phyloP scores from a whole-genome alignment of 2,113 vertebrate genomes.

The Recurvirostra avosetta region DNA sequence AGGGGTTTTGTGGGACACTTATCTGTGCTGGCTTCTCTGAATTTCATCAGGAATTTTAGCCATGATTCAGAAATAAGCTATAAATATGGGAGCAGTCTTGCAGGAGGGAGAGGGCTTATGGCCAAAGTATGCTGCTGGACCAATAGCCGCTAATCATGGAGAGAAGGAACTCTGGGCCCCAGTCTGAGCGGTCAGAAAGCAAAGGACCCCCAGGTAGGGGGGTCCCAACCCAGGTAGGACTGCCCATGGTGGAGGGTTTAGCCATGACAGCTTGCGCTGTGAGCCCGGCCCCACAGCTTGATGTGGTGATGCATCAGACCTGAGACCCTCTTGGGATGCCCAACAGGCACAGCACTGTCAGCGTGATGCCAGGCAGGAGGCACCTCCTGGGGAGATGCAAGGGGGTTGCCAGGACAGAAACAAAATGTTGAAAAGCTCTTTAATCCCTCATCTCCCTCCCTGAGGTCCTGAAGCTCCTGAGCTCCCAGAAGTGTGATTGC shows the following conservation, averaged over 20 bases:
- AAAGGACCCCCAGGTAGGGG: neutral
- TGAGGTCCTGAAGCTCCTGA: neutral
- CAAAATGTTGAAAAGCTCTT: neutral
- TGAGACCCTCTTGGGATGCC: neutral
- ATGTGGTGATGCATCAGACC: neutral
- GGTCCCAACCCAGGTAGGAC: neutral
- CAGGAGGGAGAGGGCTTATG: neutral
- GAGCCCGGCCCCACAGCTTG: rapidly evolving
- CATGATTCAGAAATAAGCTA: neutral
- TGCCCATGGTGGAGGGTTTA: neutral
- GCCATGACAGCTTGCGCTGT: rapidly evolving
- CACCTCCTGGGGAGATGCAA: rapidly evolving
- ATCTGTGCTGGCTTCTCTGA: neutral
- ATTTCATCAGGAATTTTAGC: neutral
- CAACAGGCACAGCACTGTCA: rapidly evolving
- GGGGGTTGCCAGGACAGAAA: neutral
- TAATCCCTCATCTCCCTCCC: neutral
- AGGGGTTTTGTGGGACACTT: neutral
- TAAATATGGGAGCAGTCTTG: neutral
- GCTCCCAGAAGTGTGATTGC: neutral
- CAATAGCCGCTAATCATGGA: rapidly evolving
- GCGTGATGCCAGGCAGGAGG: rapidly evolving
- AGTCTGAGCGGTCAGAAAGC: neutral
- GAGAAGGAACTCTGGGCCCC: neutral
- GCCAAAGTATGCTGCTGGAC: neutral